Base-by-base conservation (phyloP, 2,113 vertebrate species). In the Sorex araneus region DNA sequence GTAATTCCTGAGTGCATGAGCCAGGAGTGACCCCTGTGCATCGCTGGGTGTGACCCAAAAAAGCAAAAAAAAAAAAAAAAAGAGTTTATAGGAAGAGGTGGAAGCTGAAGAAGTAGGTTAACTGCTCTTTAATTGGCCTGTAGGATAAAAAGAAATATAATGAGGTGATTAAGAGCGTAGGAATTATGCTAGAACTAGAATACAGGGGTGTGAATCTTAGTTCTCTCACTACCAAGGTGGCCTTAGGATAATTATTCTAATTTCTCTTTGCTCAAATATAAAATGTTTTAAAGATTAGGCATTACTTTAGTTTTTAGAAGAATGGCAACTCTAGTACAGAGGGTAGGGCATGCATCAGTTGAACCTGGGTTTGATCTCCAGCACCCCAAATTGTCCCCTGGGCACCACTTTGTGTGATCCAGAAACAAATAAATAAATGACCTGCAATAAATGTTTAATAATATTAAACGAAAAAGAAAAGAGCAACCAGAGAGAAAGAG, bases 241-340 rank as follows among this genome's bases (percentile, higher is more conserved):
- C 13, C 28, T 94, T 36, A n/a, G 47, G 3, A 69, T 79, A 95
- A 71, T 87, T 71, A 69, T 43, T 4, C 32, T 70, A 74, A n/a
- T 13, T 86, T 93, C 78, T 73, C 21, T 63, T 87, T 15, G 67
- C 5, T 0, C 28, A 11, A 57, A 47, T 67, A 15, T 69, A 57
- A 90, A 45, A 6, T 16, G 32, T 43, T 34, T 30, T 34, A 8
- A 34, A 54, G 40, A 91, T 63, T 47, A 40, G 67, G 50, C 75
- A 18, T 71, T 80, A 71, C 79, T 90, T 74, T 57, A 50, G 19
- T 40, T 11, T 43, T 45, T 77, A 73, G 23, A 89, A 86, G 67
- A 64, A 15, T 50, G 13, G 47, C 47, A 12, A 50, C 9, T 50
- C 47, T 50, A 50, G 47, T 50, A 50, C 47, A 50, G 47, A 12